phyloP scores from a whole-genome alignment of 2,797 vertebrate species.

The Neosilurus mollespiculum region DNA sequence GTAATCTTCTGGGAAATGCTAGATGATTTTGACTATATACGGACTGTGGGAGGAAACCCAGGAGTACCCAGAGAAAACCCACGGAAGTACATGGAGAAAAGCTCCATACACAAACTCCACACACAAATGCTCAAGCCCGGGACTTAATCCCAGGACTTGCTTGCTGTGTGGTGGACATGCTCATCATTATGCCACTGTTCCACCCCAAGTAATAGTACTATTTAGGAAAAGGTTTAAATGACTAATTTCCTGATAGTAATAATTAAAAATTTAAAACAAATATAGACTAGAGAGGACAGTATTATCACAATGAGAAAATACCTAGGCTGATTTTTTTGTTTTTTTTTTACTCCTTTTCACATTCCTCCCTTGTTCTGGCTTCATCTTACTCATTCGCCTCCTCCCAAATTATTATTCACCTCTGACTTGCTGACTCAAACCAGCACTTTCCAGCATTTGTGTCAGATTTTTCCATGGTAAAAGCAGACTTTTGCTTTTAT shows the following conservation, averaged over 20 bases:
- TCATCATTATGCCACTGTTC: too few relatives aligned
- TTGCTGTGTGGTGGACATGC: too few relatives aligned
- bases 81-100: too few relatives aligned
- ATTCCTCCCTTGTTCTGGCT: constrained; percentile 40
- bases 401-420: constrained; percentile 44
- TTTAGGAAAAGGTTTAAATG: neutral
- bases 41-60: too few relatives aligned
- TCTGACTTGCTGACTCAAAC: constrained; percentile 40
- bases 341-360: constrained; percentile 8
- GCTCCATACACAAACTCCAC: too few relatives aligned
- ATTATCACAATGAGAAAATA: neutral
- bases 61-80: too few relatives aligned
- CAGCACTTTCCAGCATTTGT: constrained; percentile 5
- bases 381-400: constrained; percentile 34
- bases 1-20: too few relatives aligned
- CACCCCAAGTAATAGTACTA: neutral
- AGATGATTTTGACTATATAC: too few relatives aligned
- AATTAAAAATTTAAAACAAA: neutral
- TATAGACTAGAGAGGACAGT: neutral
- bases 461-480: constrained; percentile 6
- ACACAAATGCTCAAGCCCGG: too few relatives aligned
- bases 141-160: too few relatives aligned
- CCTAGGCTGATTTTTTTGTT: neutral
- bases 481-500: constrained; percentile 26
- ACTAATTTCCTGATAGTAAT: neutral